Evolutionary conservation across 2,797 vertebrate species (phyloP).

Genomic region (Thamnophis elegans): DNA sequence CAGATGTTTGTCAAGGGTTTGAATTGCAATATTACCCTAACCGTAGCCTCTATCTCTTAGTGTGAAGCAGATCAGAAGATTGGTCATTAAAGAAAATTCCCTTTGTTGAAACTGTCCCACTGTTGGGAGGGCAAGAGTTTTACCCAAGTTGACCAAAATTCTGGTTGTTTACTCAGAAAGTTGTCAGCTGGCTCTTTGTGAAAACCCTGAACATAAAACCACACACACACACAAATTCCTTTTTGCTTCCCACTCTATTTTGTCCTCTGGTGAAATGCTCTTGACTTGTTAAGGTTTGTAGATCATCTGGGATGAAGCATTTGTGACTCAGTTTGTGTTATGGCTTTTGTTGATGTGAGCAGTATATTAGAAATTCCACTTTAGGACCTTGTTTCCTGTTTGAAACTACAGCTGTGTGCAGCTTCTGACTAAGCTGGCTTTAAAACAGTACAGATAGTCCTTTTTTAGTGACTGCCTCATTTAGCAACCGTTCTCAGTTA

Average conservation of each 20-base stretch:
- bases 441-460: background rate
- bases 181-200: conserved; percentile 50
- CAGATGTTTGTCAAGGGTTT: background rate
- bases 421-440: conserved; percentile 4
- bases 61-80: conserved; percentile 9
- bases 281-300: background rate
- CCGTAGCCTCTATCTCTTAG: conserved; percentile 10
- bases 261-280: background rate
- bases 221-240: conserved; percentile 41
- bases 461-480: background rate
- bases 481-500: background rate
- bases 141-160: conserved; percentile 16
- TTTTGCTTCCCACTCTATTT: conserved; percentile 45
- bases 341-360: conserved; percentile 13
- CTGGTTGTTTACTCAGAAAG: conserved; percentile 46
- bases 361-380: background rate
- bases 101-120: conserved; percentile 10
- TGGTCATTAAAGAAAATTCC: background rate
- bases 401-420: background rate
- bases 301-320: background rate
- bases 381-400: background rate
- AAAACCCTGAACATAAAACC: conserved; percentile 44
- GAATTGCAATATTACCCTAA: conserved; percentile 19
- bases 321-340: background rate
- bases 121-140: conserved; percentile 57